phyloP scores from a whole-genome alignment of 2,797 vertebrate genomes.

The Ficedula albicollis region DNA sequence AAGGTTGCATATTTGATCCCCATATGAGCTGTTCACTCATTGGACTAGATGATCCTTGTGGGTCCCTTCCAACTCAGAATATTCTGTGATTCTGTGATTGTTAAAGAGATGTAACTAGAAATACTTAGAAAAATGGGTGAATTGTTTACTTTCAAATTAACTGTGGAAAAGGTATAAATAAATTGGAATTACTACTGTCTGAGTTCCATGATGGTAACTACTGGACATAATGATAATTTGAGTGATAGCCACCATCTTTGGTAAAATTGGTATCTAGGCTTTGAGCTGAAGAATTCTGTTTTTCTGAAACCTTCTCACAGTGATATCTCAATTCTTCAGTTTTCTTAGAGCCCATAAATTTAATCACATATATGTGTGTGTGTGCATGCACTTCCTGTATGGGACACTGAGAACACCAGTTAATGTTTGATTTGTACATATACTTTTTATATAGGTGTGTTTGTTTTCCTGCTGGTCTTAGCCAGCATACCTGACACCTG shows the following conservation, averaged over 20 bases:
- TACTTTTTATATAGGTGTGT: background rate
- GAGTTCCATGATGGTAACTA: background rate
- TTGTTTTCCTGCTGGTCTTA: background rate
- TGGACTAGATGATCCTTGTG: background rate
- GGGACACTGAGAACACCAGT: background rate
- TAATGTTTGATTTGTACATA: background rate
- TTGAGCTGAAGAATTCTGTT: background rate
- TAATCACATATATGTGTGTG: background rate
- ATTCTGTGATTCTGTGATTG: background rate
- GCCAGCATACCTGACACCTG: background rate
- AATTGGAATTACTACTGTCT: background rate
- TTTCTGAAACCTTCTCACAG: background rate
- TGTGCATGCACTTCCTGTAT: background rate
- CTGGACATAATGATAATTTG: background rate
- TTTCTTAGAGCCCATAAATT: background rate
- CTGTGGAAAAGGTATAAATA: background rate
- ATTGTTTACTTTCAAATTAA: background rate
- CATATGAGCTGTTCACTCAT: fast-evolving
- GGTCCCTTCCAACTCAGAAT: background rate
- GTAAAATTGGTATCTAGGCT: background rate
- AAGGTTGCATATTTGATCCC: background rate
- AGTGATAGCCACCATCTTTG: background rate
- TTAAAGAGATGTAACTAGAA: background rate
- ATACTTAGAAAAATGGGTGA: background rate
- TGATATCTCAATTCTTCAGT: background rate